phyloP scores from a whole-genome alignment of 2,888 invertebrate genomes.

The Conomelus anceps region DNA sequence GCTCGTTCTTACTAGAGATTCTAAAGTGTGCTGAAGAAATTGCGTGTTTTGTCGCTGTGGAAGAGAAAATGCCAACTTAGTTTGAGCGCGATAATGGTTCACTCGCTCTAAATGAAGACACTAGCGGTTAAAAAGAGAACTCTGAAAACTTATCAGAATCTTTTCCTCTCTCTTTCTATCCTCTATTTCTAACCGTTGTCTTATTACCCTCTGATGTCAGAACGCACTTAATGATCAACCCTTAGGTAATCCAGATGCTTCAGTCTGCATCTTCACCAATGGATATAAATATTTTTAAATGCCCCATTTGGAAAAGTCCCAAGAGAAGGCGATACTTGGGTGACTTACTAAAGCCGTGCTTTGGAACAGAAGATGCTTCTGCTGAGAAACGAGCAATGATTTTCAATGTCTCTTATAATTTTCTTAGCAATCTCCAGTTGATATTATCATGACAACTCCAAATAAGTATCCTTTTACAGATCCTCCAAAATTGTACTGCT shows the following conservation, averaged over 20 bases:
- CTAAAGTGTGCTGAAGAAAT: neutral
- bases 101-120: neutral
- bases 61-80: neutral
- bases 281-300: slow-evolving; percentile 6
- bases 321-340: neutral
- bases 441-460: neutral
- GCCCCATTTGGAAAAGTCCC: slow-evolving; percentile 6
- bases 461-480: neutral
- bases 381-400: neutral
- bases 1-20: neutral
- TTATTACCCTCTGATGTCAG: neutral
- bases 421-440: neutral
- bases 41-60: neutral
- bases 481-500: neutral
- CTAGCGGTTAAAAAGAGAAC: neutral
- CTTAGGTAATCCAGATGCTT: neutral
- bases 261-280: neutral
- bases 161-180: neutral
- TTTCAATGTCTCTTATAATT: neutral
- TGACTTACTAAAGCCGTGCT: neutral
- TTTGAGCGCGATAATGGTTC: neutral
- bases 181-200: neutral
- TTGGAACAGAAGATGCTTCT: neutral
- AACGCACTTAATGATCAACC: neutral
- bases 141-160: neutral